Conservation (phyloP, 2,113 vertebrate species). For the Glareola pratincola region DNA sequence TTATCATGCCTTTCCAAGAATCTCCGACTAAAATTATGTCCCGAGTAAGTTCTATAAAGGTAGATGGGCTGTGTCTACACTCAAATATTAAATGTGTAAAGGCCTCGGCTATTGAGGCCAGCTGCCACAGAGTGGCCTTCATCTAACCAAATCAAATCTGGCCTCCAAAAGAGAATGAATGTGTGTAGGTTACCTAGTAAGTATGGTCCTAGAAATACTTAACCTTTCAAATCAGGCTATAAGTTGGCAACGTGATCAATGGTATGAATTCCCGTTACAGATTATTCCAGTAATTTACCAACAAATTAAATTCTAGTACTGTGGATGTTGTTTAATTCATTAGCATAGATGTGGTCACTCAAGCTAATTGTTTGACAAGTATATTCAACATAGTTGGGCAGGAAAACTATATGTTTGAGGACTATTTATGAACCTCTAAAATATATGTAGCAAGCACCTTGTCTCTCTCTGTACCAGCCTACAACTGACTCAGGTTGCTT, state of each 20-base stretch:
- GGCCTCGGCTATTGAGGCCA: background rate
- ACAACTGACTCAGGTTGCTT: background rate
- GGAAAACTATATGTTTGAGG: background rate
- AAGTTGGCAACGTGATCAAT: background rate
- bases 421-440: background rate
- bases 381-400: background rate
- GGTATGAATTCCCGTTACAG: fast-evolving
- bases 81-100: background rate
- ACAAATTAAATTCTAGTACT: background rate
- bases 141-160: background rate
- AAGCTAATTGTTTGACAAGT: background rate
- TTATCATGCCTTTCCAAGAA: background rate
- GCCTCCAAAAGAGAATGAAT: background rate
- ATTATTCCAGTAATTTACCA: background rate
- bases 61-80: background rate
- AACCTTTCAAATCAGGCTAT: background rate
- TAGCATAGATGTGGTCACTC: background rate
- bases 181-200: background rate
- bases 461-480: background rate
- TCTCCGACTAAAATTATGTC: background rate
- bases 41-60: background rate
- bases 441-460: background rate
- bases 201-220: background rate
- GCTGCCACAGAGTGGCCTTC: background rate
- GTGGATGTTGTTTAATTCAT: background rate